A percentile compares a stretch with the other conserved stretches of the same genome.
These are phyloP conservation scores for Odontesthes bonariensis DNA, from an alignment of 2,113 vertebrate species.

Conservation along the genomic window DNA sequence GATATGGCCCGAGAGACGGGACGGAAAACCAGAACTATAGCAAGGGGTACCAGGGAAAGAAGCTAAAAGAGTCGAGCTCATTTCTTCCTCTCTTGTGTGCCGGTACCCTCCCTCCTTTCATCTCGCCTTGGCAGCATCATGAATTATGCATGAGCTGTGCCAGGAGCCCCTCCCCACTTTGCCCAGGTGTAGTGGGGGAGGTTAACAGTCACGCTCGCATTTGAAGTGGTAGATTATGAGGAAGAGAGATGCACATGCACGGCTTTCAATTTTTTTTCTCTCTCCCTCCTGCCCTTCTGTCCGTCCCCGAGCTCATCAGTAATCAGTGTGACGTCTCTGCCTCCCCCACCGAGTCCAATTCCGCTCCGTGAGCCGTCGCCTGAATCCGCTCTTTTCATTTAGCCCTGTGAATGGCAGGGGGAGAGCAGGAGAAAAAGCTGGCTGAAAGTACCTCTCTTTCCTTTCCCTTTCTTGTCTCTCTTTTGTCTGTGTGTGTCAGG, in stretches of 20 bases:
- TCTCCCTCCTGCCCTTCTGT: constrained; percentile 28
- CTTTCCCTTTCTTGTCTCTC: constrained; percentile 10
- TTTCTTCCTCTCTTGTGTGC: constrained; percentile 46
- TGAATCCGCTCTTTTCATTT: constrained; percentile 73
- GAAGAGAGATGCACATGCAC: constrained; percentile 52
- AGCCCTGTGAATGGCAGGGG: constrained; percentile 57
- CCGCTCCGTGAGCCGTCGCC: constrained; percentile 53
- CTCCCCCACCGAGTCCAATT: constrained; percentile 49
- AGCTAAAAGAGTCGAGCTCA: constrained; percentile 47
- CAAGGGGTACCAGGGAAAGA: constrained; percentile 14
- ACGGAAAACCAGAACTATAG: constrained; percentile 58
- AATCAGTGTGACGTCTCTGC: constrained; percentile 62
- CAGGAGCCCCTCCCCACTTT: constrained; percentile 66
- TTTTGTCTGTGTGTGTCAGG: constrained; percentile 19
- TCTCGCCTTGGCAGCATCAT: constrained; percentile 52
- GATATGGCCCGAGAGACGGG: constrained; percentile 47
- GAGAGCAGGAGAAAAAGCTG: constrained; percentile 55
- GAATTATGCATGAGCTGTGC: constrained; percentile 77
- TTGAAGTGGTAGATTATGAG: constrained; percentile 73
- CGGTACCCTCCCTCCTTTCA: constrained; percentile 65
- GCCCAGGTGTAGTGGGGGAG: constrained; percentile 60
- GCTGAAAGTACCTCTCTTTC: constrained; percentile 43
- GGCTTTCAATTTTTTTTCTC: constrained; percentile 8
- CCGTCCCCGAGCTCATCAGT: constrained; percentile 59
- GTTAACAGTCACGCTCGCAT: constrained; percentile 73